Evolutionary conservation across 1,140 invertebrate genomes (phyloP).

Genomic region (Holcopasites calliopsidis): DNA sequence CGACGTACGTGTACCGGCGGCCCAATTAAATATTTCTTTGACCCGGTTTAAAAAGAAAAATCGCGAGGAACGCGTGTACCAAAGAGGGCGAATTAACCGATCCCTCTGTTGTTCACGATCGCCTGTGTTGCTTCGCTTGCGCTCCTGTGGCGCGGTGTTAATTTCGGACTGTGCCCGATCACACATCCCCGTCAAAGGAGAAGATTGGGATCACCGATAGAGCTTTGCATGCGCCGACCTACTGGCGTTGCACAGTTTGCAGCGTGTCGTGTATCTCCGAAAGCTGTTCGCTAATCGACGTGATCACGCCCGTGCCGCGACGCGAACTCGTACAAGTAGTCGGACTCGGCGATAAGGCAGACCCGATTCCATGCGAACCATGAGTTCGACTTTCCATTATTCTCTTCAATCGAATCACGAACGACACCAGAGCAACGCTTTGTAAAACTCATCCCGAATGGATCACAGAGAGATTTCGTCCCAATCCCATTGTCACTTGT

Average conservation of each 20-base stretch:
- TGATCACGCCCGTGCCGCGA: constrained; percentile 21
- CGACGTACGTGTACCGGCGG: neutral
- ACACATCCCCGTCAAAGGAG: constrained; percentile 44
- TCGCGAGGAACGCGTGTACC: neutral
- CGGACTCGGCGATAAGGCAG: constrained; percentile 5
- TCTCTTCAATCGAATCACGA: neutral
- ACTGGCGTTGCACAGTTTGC: constrained; percentile 41
- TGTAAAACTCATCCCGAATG: too few relatives aligned
- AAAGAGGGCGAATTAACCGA: constrained; percentile 23
- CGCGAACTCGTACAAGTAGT: constrained; percentile 40
- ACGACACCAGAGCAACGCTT: too few relatives aligned
- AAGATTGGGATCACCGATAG: constrained; percentile 46
- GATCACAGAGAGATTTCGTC: too few relatives aligned
- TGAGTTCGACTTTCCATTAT: neutral
- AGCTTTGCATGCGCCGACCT: constrained; percentile 45
- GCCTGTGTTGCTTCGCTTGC: constrained; percentile 26
- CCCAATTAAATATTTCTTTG: neutral
- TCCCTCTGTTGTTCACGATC: constrained; percentile 47
- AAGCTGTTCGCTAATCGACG: constrained; percentile 40
- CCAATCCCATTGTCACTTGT: too few relatives aligned
- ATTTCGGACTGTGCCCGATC: constrained; percentile 52
- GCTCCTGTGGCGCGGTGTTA: constrained; percentile 45
- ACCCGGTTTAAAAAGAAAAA: constrained; percentile 13
- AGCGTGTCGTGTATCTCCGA: constrained; percentile 40
- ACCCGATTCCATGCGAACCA: neutral